Evolutionary conservation across 2,113 vertebrate species (phyloP), one percentile per base, ranked within the genome.

Genomic region (Nymphicus hollandicus): DNA sequence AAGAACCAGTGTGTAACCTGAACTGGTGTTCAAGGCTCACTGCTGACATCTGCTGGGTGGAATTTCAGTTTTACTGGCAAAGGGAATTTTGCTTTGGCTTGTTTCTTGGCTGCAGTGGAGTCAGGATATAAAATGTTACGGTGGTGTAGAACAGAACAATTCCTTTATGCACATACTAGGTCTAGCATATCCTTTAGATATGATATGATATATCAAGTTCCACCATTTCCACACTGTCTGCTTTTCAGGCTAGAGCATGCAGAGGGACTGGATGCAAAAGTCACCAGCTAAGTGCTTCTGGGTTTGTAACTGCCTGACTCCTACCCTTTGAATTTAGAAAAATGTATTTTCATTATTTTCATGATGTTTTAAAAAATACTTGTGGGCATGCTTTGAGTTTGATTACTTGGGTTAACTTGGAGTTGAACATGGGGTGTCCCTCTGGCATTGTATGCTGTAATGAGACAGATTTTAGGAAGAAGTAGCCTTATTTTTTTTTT

Each of bases 41-140:
- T 86, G 58, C 83, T 91, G 89, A 56, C 86, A 84, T 74, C 83
- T 92, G 83, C 88, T 89, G 94, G 88, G 15, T 84, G 83, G 90
- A 84, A 95, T 91, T 88, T 86, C 52, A 72, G 47, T n/a, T 56
- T 93, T 72, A 19, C 52, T 77, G 69, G 37, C 1, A 9, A 44
- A 71, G 19, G 65, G 19, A 81, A 60, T 84, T 86, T 72, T 88
- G 80, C 61, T 86, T 65, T 86, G 43, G 71, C 88, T 86, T 81
- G 85, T 60, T 85, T 68, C 74, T 86, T 86, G 88, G 63, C 85
- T 91, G 77, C 72, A 44, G 37, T 17, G 47, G 27, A 88, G 47
- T 37, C 83, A 84, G 77, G 49, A 68, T 81, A 37, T 76, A 43
- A 69, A 81, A 64, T 44, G 63, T 68, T 56, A 19, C 15, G 56